Base-by-base conservation (phyloP, 2,888 invertebrate genomes). In the Brachycybe producta region DNA sequence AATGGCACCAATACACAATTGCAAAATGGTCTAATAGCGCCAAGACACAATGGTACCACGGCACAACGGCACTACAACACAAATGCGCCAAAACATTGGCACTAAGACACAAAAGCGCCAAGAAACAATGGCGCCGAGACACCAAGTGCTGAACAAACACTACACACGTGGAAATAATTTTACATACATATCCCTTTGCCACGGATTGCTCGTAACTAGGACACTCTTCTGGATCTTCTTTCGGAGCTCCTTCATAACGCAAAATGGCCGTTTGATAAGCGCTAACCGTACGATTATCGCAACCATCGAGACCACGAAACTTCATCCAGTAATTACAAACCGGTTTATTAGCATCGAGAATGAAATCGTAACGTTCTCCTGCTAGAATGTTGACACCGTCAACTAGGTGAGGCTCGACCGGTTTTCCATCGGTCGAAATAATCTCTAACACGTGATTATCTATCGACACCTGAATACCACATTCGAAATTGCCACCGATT, bases 241-340 rank as follows among this genome's bases (percentile, higher is more conserved):
- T 42, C 2, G 55, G 59, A 60, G 77, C 64, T 61, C 78, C 73
- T 61, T 76, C 84, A 68, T 91, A 91, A 58, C 87, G 76, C 56
- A 92, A 70, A 60, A 91, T 80, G 55, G 77, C 81, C 11, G 88
- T 70, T 67, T 91, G 88, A 64, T 86, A 86, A 17, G 78, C 79
- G 30, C 73, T 75, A 2, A 72, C 75, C 56, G 77, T 60, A 41
- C 77, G 67, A 62, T 80, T 79, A 61, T 81, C 85, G 61, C 90
- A 90, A 62, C 90, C 90, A 79, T 88, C 82, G 3, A 88, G 70
- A 0, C 91, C 91, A 24, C 82, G 75, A 60, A 81, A 80, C 38
- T 84, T 73, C 54, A 91, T 80, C 90, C 90, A 91, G 68, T 87
- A 91, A 61, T 85, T 86, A 61, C 79, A 80, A 47, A 76, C 76